Base-by-base conservation (phyloP, 2,797 vertebrate species). In the Aplochiton taeniatus region DNA sequence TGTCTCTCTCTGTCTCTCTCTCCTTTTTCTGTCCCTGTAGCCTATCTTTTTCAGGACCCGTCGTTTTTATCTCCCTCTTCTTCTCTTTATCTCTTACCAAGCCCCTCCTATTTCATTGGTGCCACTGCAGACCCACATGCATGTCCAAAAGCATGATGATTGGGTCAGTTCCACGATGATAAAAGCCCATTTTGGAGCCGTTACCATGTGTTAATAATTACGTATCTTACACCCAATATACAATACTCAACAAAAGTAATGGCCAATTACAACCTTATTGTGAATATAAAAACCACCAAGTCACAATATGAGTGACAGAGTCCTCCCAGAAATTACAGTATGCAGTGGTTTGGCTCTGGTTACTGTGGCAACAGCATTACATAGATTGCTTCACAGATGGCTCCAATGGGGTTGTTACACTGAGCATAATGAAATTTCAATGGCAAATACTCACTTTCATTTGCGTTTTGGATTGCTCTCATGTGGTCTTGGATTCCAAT, bases 331-430 rank as follows among this genome's bases (percentile, higher is more conserved):
- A 67, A n/a, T n/a, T n/a, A n/a, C n/a, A 67, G 47, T 74, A 73
- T 57, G 54, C 43, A 46, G 41, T 13, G 53, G 49, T 67, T 49
- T 73, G 63, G 31, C 4, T 31, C 58, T 62, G 44, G 71, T 83
- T 83, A 84, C 75, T 81, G 72, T 75, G 68, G 78, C 70, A 87
- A 84, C 78, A 68, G 74, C 58, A 61, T 42, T 20, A 52, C 56
- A 47, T 51, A 44, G 12, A 7, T 66, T 48, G 63, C 50, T 42
- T 58, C 54, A 72, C 78, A 79, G 70, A 75, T 77, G 77, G 71
- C 73, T 71, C 70, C 64, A 69, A 63, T 69, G 31, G 46, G 66
- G 74, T 74, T 12, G 58, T 78, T 85, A 77, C 66, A 68, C 31
- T 43, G 50, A 66, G 42, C 83, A 62, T 65, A 76, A 62, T 4